phyloP scores from a whole-genome alignment of 2,797 vertebrate genomes.

The Peromyscus eremicus region DNA sequence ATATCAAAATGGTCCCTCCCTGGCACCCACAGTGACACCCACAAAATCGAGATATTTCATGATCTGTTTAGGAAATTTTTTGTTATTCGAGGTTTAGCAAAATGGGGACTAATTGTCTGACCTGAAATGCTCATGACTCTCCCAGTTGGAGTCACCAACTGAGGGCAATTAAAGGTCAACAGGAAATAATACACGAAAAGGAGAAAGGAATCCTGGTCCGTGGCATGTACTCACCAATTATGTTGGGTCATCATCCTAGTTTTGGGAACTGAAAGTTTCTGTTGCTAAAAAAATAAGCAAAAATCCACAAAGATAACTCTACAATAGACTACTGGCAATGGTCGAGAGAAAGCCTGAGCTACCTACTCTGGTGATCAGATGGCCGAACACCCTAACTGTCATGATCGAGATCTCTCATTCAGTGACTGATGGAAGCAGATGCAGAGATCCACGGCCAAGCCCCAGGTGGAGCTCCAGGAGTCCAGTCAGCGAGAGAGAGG shows the following conservation, averaged over 20 bases:
- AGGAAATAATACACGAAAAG: neutral
- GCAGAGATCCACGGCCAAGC: too few relatives aligned
- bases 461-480: too few relatives aligned
- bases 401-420: too few relatives aligned
- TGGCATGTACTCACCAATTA: neutral
- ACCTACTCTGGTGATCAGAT: too few relatives aligned
- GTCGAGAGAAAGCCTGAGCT: too few relatives aligned
- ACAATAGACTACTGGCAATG: too few relatives aligned
- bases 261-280: slow-evolving; percentile 29
- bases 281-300: slow-evolving; percentile 54
- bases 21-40: neutral
- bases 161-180: neutral
- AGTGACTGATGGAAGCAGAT: too few relatives aligned
- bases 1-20: rapidly evolving
- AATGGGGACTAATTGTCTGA: neutral
- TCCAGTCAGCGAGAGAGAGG: too few relatives aligned
- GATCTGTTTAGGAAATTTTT: neutral
- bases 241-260: neutral
- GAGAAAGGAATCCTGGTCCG: neutral
- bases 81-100: too few relatives aligned
- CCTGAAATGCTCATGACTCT: neutral
- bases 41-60: rapidly evolving
- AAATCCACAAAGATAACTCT: too few relatives aligned
- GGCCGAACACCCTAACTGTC: too few relatives aligned
- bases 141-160: neutral